These are phyloP conservation scores for Eudasyphora cyanicolor DNA, from an alignment of 2,888 invertebrate species.

Conservation along the genomic window DNA sequence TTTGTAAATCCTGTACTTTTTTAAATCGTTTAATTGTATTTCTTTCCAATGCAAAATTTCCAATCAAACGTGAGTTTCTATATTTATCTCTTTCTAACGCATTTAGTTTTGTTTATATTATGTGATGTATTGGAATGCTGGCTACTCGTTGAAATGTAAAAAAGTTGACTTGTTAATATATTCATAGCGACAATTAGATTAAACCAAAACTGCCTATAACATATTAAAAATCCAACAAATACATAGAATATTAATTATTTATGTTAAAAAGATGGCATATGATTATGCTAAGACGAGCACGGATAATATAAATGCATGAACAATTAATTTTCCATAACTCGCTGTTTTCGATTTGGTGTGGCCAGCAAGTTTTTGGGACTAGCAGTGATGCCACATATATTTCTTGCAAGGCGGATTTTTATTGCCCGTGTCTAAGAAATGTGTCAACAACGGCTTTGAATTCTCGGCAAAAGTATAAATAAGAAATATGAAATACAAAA, in stretches of 20 bases:
- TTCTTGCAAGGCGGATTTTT: neutral
- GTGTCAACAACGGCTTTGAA: neutral
- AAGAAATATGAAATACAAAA: too few species aligned
- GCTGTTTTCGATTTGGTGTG: neutral
- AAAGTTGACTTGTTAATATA: neutral
- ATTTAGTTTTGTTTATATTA: conserved; percentile 16
- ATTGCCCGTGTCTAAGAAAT: neutral
- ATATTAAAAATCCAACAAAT: neutral
- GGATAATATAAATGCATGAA: neutral
- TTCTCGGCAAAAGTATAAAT: too few species aligned
- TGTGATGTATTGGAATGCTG: conserved; percentile 60
- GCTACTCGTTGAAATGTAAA: neutral
- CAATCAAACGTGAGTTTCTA: neutral
- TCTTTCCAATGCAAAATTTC: conserved; percentile 2
- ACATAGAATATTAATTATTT: neutral
- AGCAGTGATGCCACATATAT: neutral
- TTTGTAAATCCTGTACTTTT: neutral
- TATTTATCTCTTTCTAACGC: conserved; percentile 44
- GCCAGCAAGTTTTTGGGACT: neutral
- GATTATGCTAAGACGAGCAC: neutral
- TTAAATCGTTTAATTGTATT: neutral
- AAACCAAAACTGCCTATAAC: too few species aligned
- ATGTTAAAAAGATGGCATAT: neutral
- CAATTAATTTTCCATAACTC: conserved; percentile 30
- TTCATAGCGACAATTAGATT: too few species aligned